Percentiles rank a stretch among this genome's conserved stretches.
phyloP scores from a whole-genome alignment of 2,113 vertebrate genomes.

The Megaleporinus macrocephalus region DNA sequence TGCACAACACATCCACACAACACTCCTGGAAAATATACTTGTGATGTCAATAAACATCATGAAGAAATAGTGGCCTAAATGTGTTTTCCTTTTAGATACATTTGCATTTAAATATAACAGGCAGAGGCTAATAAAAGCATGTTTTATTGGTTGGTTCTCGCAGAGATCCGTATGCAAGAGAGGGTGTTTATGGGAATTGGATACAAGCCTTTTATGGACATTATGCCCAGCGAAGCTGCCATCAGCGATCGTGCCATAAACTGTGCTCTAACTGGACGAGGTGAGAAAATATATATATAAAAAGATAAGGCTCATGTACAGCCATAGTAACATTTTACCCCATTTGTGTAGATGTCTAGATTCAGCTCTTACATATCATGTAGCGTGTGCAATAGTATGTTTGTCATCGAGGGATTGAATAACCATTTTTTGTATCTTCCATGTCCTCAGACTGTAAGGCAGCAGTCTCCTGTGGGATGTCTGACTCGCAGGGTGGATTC shows the following conservation, averaged over 20 bases:
- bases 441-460: constrained; percentile 66
- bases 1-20: no score
- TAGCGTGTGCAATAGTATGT: not conserved
- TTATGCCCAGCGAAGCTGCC: constrained; percentile 80
- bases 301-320: no score
- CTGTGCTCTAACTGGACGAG: constrained; percentile 71
- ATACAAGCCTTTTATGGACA: constrained; percentile 82
- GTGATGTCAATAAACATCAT: no score
- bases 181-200: constrained; percentile 83
- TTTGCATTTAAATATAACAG: no score
- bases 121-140: not conserved
- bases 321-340: no score
- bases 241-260: constrained; percentile 78
- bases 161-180: constrained; percentile 82
- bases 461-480: constrained; percentile 39
- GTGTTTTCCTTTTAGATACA: no score
- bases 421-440: not conserved
- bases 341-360: no score
- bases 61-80: no score
- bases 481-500: constrained; percentile 44
- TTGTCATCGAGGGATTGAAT: not conserved
- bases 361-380: no score
- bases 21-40: no score
- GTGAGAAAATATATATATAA: constrained; percentile 66
- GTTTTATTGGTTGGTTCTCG: constrained; percentile 50